Evolutionary conservation across 2,888 invertebrate genomes (phyloP).

Genomic region (Panorpa germanica): DNA sequence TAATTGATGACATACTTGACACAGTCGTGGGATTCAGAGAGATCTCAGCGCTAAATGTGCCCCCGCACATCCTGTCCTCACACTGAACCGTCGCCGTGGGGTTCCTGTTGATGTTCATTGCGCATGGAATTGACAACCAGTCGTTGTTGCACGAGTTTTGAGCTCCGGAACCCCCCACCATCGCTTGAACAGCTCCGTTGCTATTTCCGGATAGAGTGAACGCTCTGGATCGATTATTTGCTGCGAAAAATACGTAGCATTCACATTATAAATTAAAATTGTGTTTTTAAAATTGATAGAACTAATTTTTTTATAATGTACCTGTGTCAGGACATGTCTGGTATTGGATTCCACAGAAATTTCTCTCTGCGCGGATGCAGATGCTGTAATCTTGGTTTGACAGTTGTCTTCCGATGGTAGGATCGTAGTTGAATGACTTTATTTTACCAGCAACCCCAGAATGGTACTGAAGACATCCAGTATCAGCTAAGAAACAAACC

Average conservation of each 20-base stretch:
- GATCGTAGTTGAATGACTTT: conserved; percentile 70
- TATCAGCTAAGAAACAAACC: conserved; percentile 17
- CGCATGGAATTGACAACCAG: conserved; percentile 66
- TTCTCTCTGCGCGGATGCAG: conserved; percentile 66
- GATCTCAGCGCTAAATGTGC: conserved; percentile 56
- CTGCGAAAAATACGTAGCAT: conserved; percentile 22
- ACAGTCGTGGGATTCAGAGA: conserved; percentile 47
- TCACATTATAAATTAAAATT: conserved; percentile 10
- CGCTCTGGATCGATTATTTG: conserved; percentile 49
- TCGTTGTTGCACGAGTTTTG: conserved; percentile 55
- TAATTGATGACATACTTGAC: conserved; percentile 36
- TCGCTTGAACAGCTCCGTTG: conserved; percentile 44
- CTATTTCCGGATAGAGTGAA: conserved; percentile 66
- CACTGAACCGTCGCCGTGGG: conserved; percentile 38
- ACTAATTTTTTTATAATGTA: conserved; percentile 16
- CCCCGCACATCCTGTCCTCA: conserved; percentile 68
- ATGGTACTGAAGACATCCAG: conserved; percentile 23
- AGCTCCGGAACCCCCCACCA: conserved; percentile 46
- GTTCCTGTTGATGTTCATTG: conserved; percentile 41
- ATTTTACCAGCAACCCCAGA: conserved; percentile 61
- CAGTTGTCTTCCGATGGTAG: conserved; percentile 51
- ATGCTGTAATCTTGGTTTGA: conserved; percentile 82
- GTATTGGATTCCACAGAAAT: conserved; percentile 76
- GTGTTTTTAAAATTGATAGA: conserved; percentile 11
- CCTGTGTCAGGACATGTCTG: conserved; percentile 52